A percentile compares a stretch with the other conserved stretches of the same genome.
These are phyloP conservation scores for Oeneis ivallda DNA, from an alignment of 2,888 invertebrate genomes.

Conservation along the genomic window DNA sequence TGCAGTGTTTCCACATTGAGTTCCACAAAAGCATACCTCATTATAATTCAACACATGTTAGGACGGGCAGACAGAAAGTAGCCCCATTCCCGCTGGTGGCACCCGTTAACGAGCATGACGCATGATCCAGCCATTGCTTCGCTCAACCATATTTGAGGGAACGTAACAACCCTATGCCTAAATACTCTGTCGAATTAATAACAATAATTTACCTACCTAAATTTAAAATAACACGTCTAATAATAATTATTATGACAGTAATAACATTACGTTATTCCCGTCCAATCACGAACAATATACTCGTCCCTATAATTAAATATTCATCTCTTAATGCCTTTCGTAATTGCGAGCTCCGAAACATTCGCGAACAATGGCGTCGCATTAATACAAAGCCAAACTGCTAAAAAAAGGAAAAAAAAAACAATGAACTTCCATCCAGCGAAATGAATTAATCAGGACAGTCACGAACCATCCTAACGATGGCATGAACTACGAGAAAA, in stretches of 20 bases:
- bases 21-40: no score
- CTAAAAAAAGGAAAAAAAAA: constrained; percentile 48
- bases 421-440: constrained; percentile 48
- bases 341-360: constrained; percentile 27
- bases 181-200: no score
- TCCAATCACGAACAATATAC: constrained; percentile 18
- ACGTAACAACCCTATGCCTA: no score
- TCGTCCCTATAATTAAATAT: constrained; percentile 23
- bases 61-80: no score
- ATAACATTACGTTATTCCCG: constrained; percentile 9
- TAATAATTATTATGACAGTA: constrained; percentile 7
- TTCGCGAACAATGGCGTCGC: constrained; percentile 35
- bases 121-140: no score
- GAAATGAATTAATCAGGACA: constrained; percentile 71
- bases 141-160: no score
- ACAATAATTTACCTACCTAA: no score
- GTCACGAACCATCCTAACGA: constrained; percentile 75
- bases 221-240: not conserved
- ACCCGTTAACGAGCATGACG: no score
- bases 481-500: constrained; percentile 62
- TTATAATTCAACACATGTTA: no score
- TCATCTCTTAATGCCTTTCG: constrained; percentile 32
- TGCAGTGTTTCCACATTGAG: no score
- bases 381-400: constrained; percentile 39
- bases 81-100: no score